Evolutionary conservation across 2,113 vertebrate genomes (phyloP).

Genomic region (Alouatta palliata): DNA sequence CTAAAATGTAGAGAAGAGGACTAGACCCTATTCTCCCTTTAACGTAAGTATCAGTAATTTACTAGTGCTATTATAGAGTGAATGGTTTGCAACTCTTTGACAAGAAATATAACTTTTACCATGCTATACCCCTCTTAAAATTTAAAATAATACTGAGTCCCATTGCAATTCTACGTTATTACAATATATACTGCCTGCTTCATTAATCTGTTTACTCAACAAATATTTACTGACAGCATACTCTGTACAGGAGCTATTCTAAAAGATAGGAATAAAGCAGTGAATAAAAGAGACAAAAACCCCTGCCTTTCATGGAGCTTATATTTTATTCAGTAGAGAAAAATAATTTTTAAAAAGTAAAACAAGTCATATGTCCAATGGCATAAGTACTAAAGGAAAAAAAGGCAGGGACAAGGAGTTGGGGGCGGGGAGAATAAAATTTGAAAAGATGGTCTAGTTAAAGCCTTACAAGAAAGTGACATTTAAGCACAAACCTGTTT

Average conservation of each 20-base stretch:
- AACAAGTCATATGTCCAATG: background rate
- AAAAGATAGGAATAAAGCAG: background rate
- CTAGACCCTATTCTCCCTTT: background rate
- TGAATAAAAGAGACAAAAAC: background rate
- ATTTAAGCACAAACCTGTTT: background rate
- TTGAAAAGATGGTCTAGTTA: background rate
- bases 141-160: background rate
- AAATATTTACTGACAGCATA: background rate
- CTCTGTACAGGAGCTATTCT: background rate
- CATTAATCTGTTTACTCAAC: background rate
- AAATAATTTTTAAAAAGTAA: background rate
- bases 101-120: background rate
- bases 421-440: background rate
- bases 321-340: background rate
- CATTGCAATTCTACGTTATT: background rate
- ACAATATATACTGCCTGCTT: background rate
- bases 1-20: background rate
- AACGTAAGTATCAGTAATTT: background rate
- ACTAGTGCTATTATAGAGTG: background rate
- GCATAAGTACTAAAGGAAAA: background rate
- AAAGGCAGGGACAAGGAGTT: background rate
- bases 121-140: background rate
- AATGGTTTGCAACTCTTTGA: background rate
- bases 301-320: background rate
- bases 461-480: background rate